Evolutionary conservation across 1,140 invertebrate species (phyloP).

Genomic region (Drosophila novamexicana): DNA sequence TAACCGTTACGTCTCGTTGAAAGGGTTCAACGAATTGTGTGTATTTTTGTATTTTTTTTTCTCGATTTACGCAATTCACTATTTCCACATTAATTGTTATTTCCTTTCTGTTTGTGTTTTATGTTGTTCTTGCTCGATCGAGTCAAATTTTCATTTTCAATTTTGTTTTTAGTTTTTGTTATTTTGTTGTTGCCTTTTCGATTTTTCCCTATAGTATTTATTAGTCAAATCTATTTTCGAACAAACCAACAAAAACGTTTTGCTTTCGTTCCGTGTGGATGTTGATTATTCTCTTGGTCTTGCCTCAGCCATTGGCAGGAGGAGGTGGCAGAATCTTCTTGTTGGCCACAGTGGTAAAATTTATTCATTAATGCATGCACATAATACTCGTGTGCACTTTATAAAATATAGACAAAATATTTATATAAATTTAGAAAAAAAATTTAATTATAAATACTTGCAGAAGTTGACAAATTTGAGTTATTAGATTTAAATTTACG

Average conservation of each 20-base stretch:
- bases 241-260: conserved; percentile 61
- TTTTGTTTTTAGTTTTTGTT: conserved; percentile 38
- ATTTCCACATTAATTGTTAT: conserved; percentile 35
- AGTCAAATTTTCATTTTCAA: conserved; percentile 43
- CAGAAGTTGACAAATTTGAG: too few relatives aligned
- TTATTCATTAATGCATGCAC: conserved; percentile 19
- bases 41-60: conserved; percentile 19
- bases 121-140: conserved; percentile 30
- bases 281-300: conserved; percentile 42
- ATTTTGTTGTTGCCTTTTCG: conserved; percentile 57
- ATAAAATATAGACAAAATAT: too few relatives aligned
- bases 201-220: conserved; percentile 81
- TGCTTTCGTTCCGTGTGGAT: conserved; percentile 44
- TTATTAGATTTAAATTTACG: too few relatives aligned
- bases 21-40: conserved; percentile 31
- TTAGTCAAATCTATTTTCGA: conserved; percentile 84
- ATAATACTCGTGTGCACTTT: too few relatives aligned
- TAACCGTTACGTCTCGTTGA: conserved; percentile 12
- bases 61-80: conserved; percentile 55
- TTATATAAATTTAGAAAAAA: too few relatives aligned
- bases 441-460: too few relatives aligned
- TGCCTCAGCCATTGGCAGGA: neutral
- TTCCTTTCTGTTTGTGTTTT: conserved; percentile 47
- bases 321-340: conserved; percentile 28
- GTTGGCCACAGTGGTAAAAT: conserved; percentile 53